Evolutionary conservation across 1,140 invertebrate species (phyloP), one percentile per base, ranked within the genome.

Genomic region (Triops cancriformis): DNA sequence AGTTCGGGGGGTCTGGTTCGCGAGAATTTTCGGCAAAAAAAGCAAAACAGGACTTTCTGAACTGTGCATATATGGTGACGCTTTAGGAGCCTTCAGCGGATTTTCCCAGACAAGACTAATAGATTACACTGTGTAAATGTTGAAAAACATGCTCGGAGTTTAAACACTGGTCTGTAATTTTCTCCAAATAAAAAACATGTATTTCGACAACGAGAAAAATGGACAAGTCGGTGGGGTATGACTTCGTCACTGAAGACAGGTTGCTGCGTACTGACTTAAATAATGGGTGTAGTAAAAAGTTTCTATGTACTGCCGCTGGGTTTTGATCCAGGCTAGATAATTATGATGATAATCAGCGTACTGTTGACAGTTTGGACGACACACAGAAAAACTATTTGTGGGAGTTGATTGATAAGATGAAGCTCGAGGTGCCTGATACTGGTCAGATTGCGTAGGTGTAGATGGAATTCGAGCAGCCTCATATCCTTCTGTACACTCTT

Each of bases 251-350:
- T 64, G 5, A 64, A 64, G 23, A 64, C 51, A n/a, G 6, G 18
- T 64, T 64, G 51, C 51, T 64, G 14, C 18, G n/a, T 23, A 23
- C 23, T 18, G 51, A 23, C 51, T n/a, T 64, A 64, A 64, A 18
- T 64, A 64, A 18, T 64, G 51, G 51, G 51, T 64, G 18, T 64
- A 64, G 18, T 64, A 64, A 9, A 64, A 23, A 5, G 51, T 23
- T 64, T 64, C 51, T n/a, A 64, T 64, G 51, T 64, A 64, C 51
- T 64, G 51, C 23, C 51, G 51, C 51, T 64, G 51, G 51, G 51
- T 14, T 64, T 64, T 64, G 51, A 64, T 64, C 51, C 51, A 64
- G 51, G 51, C 14, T 5, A 64, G 51, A 64, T 64, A 64, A 18
- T 64, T 64, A 9, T 23, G 51, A 18, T 64, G 51, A 64, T 64